These are phyloP conservation scores for Dendroctonus ponderosae DNA, from an alignment of 1,140 invertebrate genomes.

Conservation along the genomic window DNA sequence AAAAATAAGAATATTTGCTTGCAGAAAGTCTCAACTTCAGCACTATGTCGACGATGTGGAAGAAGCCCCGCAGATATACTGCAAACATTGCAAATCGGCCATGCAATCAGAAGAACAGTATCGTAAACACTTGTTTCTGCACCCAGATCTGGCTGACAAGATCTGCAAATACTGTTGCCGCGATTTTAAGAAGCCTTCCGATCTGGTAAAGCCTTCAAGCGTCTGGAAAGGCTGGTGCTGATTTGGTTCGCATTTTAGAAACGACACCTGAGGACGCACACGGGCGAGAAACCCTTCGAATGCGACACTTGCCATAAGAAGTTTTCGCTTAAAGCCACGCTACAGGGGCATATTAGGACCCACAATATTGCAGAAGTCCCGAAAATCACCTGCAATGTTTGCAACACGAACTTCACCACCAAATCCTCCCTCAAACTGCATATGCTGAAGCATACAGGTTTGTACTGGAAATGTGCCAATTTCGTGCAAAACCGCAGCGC, in stretches of 20 bases:
- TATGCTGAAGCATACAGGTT: constrained; percentile 54
- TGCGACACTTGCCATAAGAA: constrained; percentile 64
- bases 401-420: constrained; percentile 59
- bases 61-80: constrained; percentile 17
- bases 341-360: constrained; percentile 60
- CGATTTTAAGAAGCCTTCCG: constrained; percentile 45
- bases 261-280: constrained; percentile 59
- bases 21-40: too few species aligned
- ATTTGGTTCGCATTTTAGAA: constrained; percentile 23
- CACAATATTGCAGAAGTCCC: constrained; percentile 57
- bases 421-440: constrained; percentile 69
- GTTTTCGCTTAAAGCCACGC: constrained; percentile 68
- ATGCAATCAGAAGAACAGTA: constrained; percentile 22
- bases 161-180: constrained; percentile 42
- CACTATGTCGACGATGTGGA: constrained; percentile 13
- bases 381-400: constrained; percentile 61
- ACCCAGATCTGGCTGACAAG: constrained; percentile 24
- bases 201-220: constrained; percentile 38
- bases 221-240: too few species aligned
- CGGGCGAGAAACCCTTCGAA: constrained; percentile 66
- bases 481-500: too few species aligned
- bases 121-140: constrained; percentile 25
- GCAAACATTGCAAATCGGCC: constrained; percentile 33
- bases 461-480: too few species aligned
- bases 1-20: too few species aligned